These are phyloP conservation scores for Spea hammondii DNA, from an alignment of 2,797 vertebrate species.

Conservation along the genomic window DNA sequence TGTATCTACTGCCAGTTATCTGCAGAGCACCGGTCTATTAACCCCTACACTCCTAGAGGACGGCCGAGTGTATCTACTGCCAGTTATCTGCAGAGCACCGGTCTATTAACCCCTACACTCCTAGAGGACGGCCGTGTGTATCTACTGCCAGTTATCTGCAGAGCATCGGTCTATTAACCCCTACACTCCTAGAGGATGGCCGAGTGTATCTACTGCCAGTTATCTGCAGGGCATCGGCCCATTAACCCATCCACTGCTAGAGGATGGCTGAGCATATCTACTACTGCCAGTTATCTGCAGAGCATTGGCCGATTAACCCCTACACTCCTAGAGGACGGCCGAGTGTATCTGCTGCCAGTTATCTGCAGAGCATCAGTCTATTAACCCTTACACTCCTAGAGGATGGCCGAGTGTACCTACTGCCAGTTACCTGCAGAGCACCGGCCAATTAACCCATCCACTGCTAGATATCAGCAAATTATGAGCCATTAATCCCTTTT, in stretches of 20 bases:
- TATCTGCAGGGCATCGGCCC: not conserved
- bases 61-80: not conserved
- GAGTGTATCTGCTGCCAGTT: no score
- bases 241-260: constrained; percentile 12
- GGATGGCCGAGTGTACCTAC: not conserved
- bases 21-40: constrained; percentile 2
- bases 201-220: not conserved
- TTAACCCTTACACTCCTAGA: not conserved
- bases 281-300: constrained; percentile 1
- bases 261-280: not conserved
- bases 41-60: constrained; percentile 3
- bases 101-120: no score
- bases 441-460: not conserved
- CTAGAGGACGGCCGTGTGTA: no score
- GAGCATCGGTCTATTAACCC: no score
- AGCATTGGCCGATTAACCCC: not conserved
- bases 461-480: not conserved
- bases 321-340: no score
- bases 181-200: not conserved
- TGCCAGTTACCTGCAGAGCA: not conserved
- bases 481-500: no score
- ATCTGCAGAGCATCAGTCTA: no score
- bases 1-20: not conserved
- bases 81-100: no score
- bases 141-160: no score